Conservation (phyloP, 2,888 invertebrate genomes). For the Caenorhabditis doughertyi region DNA sequence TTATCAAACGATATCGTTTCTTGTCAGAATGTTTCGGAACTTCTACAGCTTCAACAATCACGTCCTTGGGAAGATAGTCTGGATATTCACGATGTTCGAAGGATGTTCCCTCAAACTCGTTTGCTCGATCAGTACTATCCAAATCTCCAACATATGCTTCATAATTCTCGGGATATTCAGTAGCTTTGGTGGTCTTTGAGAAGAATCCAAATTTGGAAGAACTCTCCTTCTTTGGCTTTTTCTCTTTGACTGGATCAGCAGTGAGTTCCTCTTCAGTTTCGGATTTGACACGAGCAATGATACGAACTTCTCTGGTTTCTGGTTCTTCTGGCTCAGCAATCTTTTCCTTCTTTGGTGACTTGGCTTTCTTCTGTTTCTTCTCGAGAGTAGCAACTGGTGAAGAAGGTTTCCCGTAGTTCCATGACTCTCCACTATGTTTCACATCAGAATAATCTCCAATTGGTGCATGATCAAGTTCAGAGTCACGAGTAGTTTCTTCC, state of each 20-base stretch:
- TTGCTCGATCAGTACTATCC: conserved; percentile 7
- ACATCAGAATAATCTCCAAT: conserved; percentile 40
- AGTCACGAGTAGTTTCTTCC: conserved; percentile 27
- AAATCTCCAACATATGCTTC: conserved; percentile 28
- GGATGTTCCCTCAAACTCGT: conserved; percentile 48
- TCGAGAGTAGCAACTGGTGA: conserved; percentile 45
- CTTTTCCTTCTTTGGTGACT: conserved; percentile 45
- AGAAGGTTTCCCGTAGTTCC: conserved; percentile 10
- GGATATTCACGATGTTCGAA: conserved; percentile 43
- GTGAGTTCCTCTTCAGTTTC: conserved; percentile 21
- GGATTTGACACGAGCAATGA: conserved; percentile 50
- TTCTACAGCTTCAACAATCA: conserved; percentile 12
- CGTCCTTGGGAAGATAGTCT: conserved; percentile 29
- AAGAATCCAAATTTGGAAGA: conserved; percentile 50
- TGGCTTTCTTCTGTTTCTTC: conserved; percentile 38
- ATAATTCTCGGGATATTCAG: conserved; percentile 27
- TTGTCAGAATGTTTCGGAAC: conserved; percentile 9
- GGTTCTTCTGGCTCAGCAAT: conserved; percentile 41
- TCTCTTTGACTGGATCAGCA: conserved; percentile 12
- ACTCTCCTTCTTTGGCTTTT: conserved; percentile 23
- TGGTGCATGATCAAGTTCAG: conserved; percentile 33
- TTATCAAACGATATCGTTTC: conserved; percentile 38
- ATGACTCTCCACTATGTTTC: conserved; percentile 45
- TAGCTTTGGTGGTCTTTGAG: conserved; percentile 13
- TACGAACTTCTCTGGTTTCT: conserved; percentile 37